Evolutionary conservation across 1,140 invertebrate species (phyloP), one percentile per base, ranked within the genome.

Genomic region (Mya arenaria): DNA sequence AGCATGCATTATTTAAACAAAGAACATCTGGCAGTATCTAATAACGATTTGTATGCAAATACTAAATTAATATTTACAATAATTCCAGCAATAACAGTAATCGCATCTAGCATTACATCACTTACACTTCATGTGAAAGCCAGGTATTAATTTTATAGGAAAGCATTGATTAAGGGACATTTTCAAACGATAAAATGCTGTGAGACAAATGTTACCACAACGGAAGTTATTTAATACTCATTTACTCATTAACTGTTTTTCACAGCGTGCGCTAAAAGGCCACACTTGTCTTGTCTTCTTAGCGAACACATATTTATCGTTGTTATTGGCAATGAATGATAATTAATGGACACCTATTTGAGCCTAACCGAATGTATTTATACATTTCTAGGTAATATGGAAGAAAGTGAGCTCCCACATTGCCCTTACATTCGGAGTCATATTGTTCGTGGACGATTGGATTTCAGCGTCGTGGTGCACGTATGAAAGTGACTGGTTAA

Each of bases 401-500:
- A 83, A 88, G 44, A 86, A 85, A 68, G 83, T 82, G 4, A 85
- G 85, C 1, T 84, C 87, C 10, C 82, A 84, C 0, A 86, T 87
- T 83, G 84, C 86, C 10, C 77, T 91, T 23, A 90, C 90, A 4
- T 86, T 90, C 44, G 90, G 90, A 0, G 66, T 82, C 23, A 75
- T 88, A 73, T 82, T 86, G 90, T 84, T 75, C 85, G 87, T 0
- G 82, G 72, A 15, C 88, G 89, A 44, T 56, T 77, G 0, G 80
- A 86, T 28, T 85, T 87, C 58, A 72, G 71, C n/a, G n/a, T n/a
- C 5, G 72, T 89, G 6, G 82, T 85, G 8, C 97, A 98, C 92
- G 95, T 96, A 0, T 96, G 88, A 86, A 39, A 73, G 87, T 32
- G 88, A 89, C 82, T 89, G 88, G 88, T 89, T 89, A 85, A 84